Evolutionary conservation across 2,888 invertebrate genomes (phyloP).

Genomic region (Epiblema foenella): DNA sequence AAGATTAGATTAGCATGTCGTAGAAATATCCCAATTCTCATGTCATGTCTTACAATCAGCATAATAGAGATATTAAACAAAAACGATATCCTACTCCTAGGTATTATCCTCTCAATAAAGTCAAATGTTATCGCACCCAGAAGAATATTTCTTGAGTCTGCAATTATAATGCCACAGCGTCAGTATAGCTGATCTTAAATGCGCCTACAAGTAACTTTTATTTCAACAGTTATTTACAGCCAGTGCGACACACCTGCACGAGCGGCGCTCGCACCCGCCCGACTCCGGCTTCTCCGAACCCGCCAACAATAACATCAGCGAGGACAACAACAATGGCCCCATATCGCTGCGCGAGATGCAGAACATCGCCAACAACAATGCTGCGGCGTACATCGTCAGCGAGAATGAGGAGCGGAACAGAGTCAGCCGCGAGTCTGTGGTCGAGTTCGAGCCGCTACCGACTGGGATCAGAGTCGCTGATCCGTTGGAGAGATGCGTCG

Average conservation of each 20-base stretch:
- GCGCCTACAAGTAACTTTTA: background rate
- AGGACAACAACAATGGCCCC: slow-evolving; percentile 85
- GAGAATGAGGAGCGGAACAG: slow-evolving; percentile 80
- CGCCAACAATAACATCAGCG: slow-evolving; percentile 77
- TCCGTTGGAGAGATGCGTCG: slow-evolving; percentile 72
- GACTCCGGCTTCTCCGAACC: slow-evolving; percentile 79
- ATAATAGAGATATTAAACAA: background rate
- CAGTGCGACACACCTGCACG: slow-evolving; percentile 74
- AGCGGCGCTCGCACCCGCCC: slow-evolving; percentile 72
- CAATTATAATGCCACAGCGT: background rate
- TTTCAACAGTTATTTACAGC: slow-evolving; percentile 72
- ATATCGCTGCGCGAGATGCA: slow-evolving; percentile 84
- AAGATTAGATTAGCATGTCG: background rate
- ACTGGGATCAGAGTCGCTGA: slow-evolving; percentile 67
- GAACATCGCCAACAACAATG: slow-evolving; percentile 85
- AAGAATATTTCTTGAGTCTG: background rate
- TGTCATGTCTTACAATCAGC: too few relatives aligned
- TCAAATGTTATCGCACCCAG: too few relatives aligned
- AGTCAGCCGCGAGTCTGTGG: slow-evolving; percentile 75
- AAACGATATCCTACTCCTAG: too few relatives aligned
- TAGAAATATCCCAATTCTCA: background rate
- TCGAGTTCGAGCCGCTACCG: slow-evolving; percentile 78
- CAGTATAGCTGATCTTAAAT: background rate
- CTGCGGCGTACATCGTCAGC: slow-evolving; percentile 80
- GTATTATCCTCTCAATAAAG: too few relatives aligned